Conservation (phyloP, 2,888 invertebrate genomes). For the Eurytoma californica region DNA sequence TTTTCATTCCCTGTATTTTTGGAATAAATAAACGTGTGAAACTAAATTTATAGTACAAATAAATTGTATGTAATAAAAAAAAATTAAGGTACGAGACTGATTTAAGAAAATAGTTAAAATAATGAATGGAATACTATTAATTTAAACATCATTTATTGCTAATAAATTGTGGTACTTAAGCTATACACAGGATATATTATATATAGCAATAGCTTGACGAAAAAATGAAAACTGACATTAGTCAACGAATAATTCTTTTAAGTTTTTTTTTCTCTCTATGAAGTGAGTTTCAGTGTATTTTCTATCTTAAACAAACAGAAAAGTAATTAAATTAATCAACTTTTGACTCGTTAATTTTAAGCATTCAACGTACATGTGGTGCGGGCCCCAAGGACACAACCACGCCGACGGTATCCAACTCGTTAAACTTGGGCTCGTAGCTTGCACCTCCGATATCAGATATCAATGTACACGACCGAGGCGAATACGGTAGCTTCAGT, state of each 20-base stretch:
- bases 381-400: constrained; percentile 79
- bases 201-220: too few relatives aligned
- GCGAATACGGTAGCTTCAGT: constrained; percentile 60
- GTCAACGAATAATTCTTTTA: too few relatives aligned
- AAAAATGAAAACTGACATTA: too few relatives aligned
- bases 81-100: too few relatives aligned
- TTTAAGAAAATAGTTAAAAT: too few relatives aligned
- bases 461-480: constrained; percentile 76
- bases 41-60: too few relatives aligned
- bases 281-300: neutral
- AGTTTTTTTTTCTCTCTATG: too few relatives aligned
- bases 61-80: too few relatives aligned
- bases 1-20: constrained; percentile 69
- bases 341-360: neutral
- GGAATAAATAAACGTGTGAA: neutral
- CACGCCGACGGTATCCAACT: constrained; percentile 85
- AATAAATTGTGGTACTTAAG: too few relatives aligned
- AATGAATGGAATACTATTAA: too few relatives aligned
- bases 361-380: constrained; percentile 66
- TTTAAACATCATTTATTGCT: too few relatives aligned
- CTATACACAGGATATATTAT: too few relatives aligned
- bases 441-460: constrained; percentile 72
- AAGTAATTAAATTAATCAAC: neutral
- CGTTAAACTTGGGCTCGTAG: constrained; percentile 78
- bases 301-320: neutral